Conservation (phyloP, 1,140 invertebrate species). For the Drosophila melanogaster region Release_6_plus_ISO1_MT NT_033777.3:29513501-29514000, state of each 20-base stretch:
- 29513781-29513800: neutral
- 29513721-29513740: slow-evolving; percentile 79
- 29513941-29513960: slow-evolving; percentile 45
- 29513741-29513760: slow-evolving; percentile 61
- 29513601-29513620: slow-evolving; percentile 10
- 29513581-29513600: neutral
- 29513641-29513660: slow-evolving; percentile 84
- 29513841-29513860: slow-evolving; percentile 78
- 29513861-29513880: slow-evolving; percentile 83
- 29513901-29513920: slow-evolving; percentile 52
- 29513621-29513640: slow-evolving; percentile 53
- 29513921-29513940: slow-evolving; percentile 10
- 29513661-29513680: slow-evolving; percentile 85
- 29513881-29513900: slow-evolving; percentile 83
- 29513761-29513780: neutral
- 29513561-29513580: neutral
- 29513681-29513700: slow-evolving; percentile 84
- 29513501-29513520: slow-evolving; percentile 67
- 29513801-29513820: slow-evolving; percentile 12
- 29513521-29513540: slow-evolving; percentile 72
- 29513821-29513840: slow-evolving; percentile 40
- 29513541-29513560: slow-evolving; percentile 62
- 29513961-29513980: slow-evolving; percentile 80
- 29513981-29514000: slow-evolving; percentile 63
- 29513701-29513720: slow-evolving; percentile 82